Evolutionary conservation across 2,113 vertebrate species (phyloP).

Genomic region (Gambusia affinis): DNA sequence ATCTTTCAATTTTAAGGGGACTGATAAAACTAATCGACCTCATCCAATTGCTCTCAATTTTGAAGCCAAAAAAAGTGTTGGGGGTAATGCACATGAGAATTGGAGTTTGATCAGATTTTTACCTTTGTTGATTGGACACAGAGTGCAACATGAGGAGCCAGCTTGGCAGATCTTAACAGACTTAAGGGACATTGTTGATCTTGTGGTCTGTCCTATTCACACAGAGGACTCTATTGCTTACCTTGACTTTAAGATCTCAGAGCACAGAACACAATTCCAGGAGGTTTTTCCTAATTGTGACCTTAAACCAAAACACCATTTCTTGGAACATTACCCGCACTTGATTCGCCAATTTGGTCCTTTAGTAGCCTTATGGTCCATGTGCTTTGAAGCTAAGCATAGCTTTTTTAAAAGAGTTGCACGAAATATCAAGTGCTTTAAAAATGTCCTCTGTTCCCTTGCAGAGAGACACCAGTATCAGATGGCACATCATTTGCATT

Average conservation of each 20-base stretch:
- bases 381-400: conserved; percentile 51
- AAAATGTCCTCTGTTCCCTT: conserved; percentile 37
- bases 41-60: conserved; percentile 18
- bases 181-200: conserved; percentile 15
- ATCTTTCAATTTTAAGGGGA: conserved; percentile 38
- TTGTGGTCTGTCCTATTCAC: conserved; percentile 14
- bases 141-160: conserved; percentile 14
- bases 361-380: conserved; percentile 40
- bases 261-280: conserved; percentile 25
- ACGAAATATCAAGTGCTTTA: conserved; percentile 33
- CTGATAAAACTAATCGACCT: conserved; percentile 41
- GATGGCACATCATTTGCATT: conserved; percentile 38
- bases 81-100: conserved; percentile 24
- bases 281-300: conserved; percentile 34
- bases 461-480: conserved; percentile 38
- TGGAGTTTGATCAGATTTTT: conserved; percentile 32
- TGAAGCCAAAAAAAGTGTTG: conserved; percentile 22
- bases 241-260: conserved; percentile 32
- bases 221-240: conserved; percentile 22
- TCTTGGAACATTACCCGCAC: conserved; percentile 42
- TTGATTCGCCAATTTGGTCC: conserved; percentile 43
- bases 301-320: conserved; percentile 44
- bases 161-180: conserved; percentile 18
- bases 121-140: conserved; percentile 13
- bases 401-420: conserved; percentile 45